Base-by-base conservation (phyloP, 2,113 vertebrate species). In the Serinus canaria region DNA sequence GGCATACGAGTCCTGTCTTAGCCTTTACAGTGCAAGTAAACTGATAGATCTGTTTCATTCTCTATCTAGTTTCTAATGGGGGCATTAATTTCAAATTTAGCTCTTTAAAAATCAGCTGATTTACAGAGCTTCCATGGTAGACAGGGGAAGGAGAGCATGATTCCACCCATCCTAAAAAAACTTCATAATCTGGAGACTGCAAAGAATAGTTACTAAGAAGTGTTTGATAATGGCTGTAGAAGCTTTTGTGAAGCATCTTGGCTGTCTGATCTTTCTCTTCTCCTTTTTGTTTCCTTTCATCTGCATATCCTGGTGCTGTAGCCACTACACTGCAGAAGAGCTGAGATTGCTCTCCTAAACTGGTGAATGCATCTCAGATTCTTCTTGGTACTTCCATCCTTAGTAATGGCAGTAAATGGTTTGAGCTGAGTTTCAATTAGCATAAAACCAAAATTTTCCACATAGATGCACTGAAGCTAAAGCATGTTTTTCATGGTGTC, bases 261-360 rank as follows among this genome's bases (percentile, higher is more conserved):
- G 2, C 24, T 78, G 7, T 69, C 73, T 53, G 12, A 15, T 44
- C 33, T 69, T 75, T 6, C 6, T 85, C 41, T 56, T 69, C 10
- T 9, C 3, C 6, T 52, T 74, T 50, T 64, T 35, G 9, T 52
- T 70, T 70, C 8, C 30, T 78, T 85, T 82, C 8, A 28, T 43
- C 41, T 46, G 20, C n/a, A 28, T 47, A 47, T 66, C 33, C 55
- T 4, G 11, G 20, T 85, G n/a, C 43, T 49, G 11, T 56, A 74
- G 53, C 23, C 27, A 44, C 24, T 39, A 17, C 18, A 21, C 19
- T 55, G n/a, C 10, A 39, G 66, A 60, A 46, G 28, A 82, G 55
- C 35, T 73, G 50, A 70, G 30, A 15, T 43, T 0, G 0, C 31
- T 49, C n/a, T 75, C 25, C 15, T 11, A 31, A 70, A 82, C 23